Percentiles rank a stretch among this genome's conserved stretches.
Evolutionary conservation across 1,140 invertebrate genomes (phyloP).

Genomic region (Drosophila chauvacae): DNA sequence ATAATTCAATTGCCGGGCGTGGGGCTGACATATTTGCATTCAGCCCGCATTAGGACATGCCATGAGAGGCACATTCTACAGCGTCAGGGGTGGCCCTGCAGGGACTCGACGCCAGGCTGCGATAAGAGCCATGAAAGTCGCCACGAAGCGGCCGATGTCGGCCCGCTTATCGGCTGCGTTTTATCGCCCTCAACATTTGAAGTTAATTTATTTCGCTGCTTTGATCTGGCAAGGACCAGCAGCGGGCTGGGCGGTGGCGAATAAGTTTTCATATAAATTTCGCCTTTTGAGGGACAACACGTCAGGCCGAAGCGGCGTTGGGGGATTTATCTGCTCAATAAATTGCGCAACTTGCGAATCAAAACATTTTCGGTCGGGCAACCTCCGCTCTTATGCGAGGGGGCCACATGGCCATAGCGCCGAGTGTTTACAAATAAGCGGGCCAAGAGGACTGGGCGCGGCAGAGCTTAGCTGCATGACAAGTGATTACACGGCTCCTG

Average conservation of each 20-base stretch:
- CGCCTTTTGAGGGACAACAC: slow-evolving; percentile 57
- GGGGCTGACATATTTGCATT: slow-evolving; percentile 32
- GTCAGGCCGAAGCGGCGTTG: slow-evolving; percentile 15
- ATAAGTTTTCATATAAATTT: slow-evolving; percentile 78
- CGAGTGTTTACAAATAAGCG: slow-evolving; percentile 75
- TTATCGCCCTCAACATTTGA: slow-evolving; percentile 61
- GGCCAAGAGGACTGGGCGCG: slow-evolving; percentile 13
- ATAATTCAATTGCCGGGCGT: slow-evolving; percentile 71
- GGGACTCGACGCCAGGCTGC: slow-evolving; percentile 23
- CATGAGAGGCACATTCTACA: slow-evolving; percentile 22
- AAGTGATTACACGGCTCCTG: slow-evolving; percentile 72
- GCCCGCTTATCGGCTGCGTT: slow-evolving; percentile 56
- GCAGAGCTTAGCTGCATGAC: slow-evolving; percentile 68
- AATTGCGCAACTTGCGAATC: slow-evolving; percentile 69
- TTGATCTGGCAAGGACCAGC: slow-evolving; percentile 51
- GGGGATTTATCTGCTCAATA: slow-evolving; percentile 70
- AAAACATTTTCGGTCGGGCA: slow-evolving; percentile 57
- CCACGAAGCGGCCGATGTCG: slow-evolving; percentile 34
- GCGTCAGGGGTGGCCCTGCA: background rate
- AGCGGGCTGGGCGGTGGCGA: slow-evolving; percentile 3
- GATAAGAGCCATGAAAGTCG: slow-evolving; percentile 63
- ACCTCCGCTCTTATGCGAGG: slow-evolving; percentile 15
- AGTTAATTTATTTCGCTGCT: slow-evolving; percentile 74
- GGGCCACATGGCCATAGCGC: slow-evolving; percentile 45
- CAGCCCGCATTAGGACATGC: slow-evolving; percentile 45